Base-by-base conservation (phyloP, 2,113 vertebrate genomes). In the Ciconia boyciana region DNA sequence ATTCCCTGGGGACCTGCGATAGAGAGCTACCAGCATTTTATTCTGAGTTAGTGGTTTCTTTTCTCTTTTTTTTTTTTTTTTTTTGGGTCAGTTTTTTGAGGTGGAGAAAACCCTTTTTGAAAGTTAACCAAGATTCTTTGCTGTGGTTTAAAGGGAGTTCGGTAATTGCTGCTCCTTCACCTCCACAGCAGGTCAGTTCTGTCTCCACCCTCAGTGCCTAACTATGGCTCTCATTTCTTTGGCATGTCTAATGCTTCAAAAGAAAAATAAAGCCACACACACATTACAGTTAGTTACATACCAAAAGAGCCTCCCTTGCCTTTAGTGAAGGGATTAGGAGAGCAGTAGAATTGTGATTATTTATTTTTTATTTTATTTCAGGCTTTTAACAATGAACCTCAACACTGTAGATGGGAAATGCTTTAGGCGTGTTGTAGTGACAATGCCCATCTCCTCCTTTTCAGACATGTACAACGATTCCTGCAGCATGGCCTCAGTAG, bases 381-480 rank as follows among this genome's bases (percentile, higher is more conserved):
- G 29, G 75, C 55, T 95, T 87, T 66, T 93, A 83, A 68, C 31
- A 74, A 54, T 65, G 52, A 77, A 48, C 29, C 18, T 58, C 32
- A 43, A 77, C 60, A 48, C 24, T 91, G 78, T 83, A 95, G 66
- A 49, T 74, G 68, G 64, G 71, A 93, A 91, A 65, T 55, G 26
- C 72, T 78, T 68, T 87, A 91, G 75, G 52, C 0, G 2, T 55
- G 29, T 32, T 82, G n/a, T 84, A 84, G 75, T 95, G 92, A 90
- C 80, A 62, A 81, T 62, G 41, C 12, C 78, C 36, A 41, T 93
- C 95, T 62, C 54, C 95, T 96, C 94, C 48, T 95, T 94, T 98
- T 52, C 98, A 99, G 98, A 99, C 97, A 97, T 92, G 64, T 98
- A 98, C 98, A 98, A 98, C 55, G 98, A 98, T 70, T 97, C 98